phyloP scores from a whole-genome alignment of 2,888 invertebrate genomes.

The Adelphocoris suturalis region DNA sequence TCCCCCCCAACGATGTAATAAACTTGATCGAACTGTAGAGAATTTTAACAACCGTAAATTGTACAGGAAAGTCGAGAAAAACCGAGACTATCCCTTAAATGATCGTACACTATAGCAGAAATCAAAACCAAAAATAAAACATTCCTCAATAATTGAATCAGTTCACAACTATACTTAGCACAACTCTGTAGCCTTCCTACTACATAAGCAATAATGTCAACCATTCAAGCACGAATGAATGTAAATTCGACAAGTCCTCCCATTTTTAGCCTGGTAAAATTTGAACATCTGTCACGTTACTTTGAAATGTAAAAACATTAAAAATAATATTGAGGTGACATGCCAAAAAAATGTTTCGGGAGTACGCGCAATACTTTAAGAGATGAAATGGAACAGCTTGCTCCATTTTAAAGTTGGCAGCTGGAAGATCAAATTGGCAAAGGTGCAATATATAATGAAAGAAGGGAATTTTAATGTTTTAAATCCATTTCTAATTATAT shows the following conservation, averaged over 20 bases:
- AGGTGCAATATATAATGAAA: neutral
- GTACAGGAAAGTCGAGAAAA: no score
- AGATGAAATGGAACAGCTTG: constrained; percentile 10
- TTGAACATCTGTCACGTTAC: neutral
- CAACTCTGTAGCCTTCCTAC: no score
- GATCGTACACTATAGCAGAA: no score
- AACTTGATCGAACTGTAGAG: neutral
- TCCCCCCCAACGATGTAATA: neutral
- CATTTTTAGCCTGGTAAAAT: no score
- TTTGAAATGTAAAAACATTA: constrained; percentile 9
- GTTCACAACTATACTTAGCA: no score
- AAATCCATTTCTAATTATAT: neutral
- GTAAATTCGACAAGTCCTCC: no score
- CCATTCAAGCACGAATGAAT: no score
- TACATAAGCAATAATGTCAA: no score
- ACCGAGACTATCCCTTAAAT: no score
- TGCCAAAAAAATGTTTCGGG: neutral
- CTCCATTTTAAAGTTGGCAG: constrained; percentile 7
- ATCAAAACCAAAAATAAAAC: no score
- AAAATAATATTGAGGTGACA: constrained; percentile 5
- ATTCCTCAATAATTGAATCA: no score
- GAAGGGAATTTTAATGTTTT: neutral
- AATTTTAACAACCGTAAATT: neutral
- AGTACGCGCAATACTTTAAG: neutral
- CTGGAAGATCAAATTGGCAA: neutral